A percentile compares a stretch with the other conserved stretches of the same genome.
Conservation (phyloP, 2,888 invertebrate genomes). For the Ennomos quercinarius region DNA sequence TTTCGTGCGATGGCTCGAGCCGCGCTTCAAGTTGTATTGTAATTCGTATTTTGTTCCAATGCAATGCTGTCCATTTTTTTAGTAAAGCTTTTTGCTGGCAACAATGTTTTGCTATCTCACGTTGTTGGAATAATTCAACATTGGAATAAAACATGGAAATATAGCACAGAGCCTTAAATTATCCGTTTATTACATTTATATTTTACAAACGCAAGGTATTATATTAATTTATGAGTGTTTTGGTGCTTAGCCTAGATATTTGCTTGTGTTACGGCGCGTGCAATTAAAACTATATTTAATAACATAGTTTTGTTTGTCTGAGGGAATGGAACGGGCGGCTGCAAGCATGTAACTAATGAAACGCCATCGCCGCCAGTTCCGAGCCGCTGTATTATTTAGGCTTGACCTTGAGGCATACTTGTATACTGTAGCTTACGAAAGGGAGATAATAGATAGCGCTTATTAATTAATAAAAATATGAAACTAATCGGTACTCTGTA, state of each 20-base stretch:
- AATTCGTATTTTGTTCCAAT: conserved; percentile 14
- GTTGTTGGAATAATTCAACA: conserved; percentile 9
- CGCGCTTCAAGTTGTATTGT: conserved; percentile 17
- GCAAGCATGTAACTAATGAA: conserved; percentile 1
- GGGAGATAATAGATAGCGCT: conserved; percentile 72
- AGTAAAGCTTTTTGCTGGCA: conserved; percentile 12
- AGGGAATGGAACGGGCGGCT: conserved; percentile 10
- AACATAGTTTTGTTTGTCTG: conserved; percentile 24
- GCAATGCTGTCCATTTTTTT: neutral
- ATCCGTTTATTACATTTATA: conserved; percentile 20
- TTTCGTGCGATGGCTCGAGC: conserved; percentile 4
- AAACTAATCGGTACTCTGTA: conserved; percentile 74
- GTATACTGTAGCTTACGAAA: conserved; percentile 61
- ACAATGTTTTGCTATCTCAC: conserved; percentile 8
- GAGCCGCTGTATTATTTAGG: conserved; percentile 19
- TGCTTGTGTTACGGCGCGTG: conserved; percentile 23
- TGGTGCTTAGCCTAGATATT: conserved; percentile 35
- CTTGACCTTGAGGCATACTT: conserved; percentile 42
- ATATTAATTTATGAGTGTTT: conserved; percentile 30
- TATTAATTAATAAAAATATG: conserved; percentile 62
- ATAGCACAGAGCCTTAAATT: conserved; percentile 10
- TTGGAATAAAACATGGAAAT: conserved; percentile 24
- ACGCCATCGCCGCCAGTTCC: conserved; percentile 12
- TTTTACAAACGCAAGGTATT: conserved; percentile 22
- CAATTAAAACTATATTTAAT: conserved; percentile 17